Base-by-base conservation (phyloP, 2,113 vertebrate genomes). In the Embiotoca jacksoni region DNA sequence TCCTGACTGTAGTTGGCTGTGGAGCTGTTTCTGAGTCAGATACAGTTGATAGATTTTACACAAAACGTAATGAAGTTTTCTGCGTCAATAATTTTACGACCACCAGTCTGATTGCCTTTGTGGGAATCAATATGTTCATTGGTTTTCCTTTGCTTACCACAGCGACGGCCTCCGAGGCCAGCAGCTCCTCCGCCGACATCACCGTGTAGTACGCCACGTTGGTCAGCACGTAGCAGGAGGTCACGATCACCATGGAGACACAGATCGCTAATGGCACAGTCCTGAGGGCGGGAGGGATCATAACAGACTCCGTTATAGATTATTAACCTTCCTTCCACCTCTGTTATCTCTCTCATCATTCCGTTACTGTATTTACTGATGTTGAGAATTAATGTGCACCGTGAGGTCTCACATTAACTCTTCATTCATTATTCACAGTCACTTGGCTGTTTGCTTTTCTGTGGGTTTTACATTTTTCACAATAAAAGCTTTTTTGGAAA, bases 191-290 rank as follows among this genome's bases (percentile, higher is more conserved):
- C 0, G 96, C 95, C 52, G 96, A 95, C 89, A 99, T 96, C 82
- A 97, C 95, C 0, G 97, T 96, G 88, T 96, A 98, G 92, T 99
- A 99, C 14, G 98, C 97, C 92, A 99, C 94, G 4, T 99, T 99
- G 68, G 95, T 96, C 85, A 99, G 93, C 77, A 97, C 96, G 13
- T 99, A 99, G 89, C 96, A 96, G 74, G 92, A 41, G 23, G 96
- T 98, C 83, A 99, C 97, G 57, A 98, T 94, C 47, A 70, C 95
- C 97, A 99, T 99, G 89, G 98, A 99, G 89, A 97, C 96, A 69
- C 96, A 97, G 90, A 99, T 99, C 37, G 98, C 98, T 16, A 98
- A 93, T 35, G 98, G 98, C 67, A 99, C 82, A 6, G 94, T 99
- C 94, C 98, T 99, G 95, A 90, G 14, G 75, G 75, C 46, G 14